Conservation (phyloP, 2,113 vertebrate species). For the Meleagris gallopavo region DNA sequence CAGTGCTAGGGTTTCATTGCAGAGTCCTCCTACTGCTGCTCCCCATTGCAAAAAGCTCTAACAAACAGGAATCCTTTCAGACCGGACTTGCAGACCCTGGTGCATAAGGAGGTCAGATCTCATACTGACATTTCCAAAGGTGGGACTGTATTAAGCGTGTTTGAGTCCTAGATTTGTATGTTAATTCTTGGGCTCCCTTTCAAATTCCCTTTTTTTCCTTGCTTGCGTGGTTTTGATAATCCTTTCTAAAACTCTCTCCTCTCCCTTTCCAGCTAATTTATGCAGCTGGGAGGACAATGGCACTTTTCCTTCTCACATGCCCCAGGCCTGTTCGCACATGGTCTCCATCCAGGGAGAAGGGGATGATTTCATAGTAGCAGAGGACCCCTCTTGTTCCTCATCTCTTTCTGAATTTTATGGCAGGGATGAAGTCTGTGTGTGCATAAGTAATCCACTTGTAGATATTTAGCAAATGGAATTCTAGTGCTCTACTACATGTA, state of each 20-base stretch:
- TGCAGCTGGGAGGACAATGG: not conserved
- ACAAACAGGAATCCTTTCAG: slow-evolving; percentile 19
- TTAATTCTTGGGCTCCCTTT: not conserved
- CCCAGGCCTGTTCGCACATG: not conserved
- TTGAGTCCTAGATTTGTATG: not conserved
- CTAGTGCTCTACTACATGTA: not conserved
- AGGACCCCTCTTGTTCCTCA: not conserved
- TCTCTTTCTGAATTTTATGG: not conserved
- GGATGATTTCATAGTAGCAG: not conserved
- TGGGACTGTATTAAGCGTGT: not conserved
- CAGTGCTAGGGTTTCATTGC: not conserved
- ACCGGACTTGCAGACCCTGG: not conserved
- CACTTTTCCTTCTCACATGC: not conserved
- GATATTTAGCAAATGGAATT: not conserved
- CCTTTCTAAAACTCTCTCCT: not conserved
- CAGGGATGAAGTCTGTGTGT: not conserved
- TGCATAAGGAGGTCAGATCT: not conserved
- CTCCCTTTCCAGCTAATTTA: not conserved
- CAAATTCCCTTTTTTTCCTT: not conserved
- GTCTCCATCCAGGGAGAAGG: not conserved
- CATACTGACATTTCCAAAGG: slow-evolving; percentile 3
- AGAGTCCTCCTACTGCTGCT: not conserved
- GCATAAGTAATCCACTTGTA: not conserved
- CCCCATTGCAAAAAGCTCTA: not conserved
- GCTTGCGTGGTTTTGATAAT: not conserved